Conservation (phyloP, 2,797 vertebrate species). For the Sylvilagus floridanus region DNA sequence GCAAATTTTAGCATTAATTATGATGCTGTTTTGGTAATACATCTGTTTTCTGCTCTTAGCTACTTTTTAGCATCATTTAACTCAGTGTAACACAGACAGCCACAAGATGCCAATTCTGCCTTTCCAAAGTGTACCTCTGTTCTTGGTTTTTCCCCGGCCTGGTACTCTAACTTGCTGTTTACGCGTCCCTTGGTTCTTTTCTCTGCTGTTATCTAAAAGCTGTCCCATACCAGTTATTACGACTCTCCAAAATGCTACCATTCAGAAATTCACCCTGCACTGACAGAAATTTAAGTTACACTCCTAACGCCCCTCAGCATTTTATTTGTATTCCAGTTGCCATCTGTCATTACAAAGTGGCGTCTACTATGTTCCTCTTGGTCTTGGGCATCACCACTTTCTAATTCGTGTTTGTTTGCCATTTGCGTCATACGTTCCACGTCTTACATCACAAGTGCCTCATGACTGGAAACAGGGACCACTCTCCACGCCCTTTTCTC, state of each 20-base stretch:
- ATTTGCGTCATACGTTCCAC: neutral
- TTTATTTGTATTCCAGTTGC: neutral
- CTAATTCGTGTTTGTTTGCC: neutral
- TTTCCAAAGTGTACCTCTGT: neutral
- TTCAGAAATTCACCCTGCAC: fast-evolving
- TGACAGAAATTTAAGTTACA: neutral
- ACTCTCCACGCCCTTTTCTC: neutral
- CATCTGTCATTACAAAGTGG: neutral
- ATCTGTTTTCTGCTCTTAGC: neutral
- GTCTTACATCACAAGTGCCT: neutral
- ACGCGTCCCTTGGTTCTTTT: neutral
- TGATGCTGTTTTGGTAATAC: neutral
- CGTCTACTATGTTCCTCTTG: neutral
- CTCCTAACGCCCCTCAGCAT: no score
- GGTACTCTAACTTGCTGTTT: conserved; percentile 19
- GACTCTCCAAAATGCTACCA: neutral
- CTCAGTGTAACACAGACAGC: neutral
- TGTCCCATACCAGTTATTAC: neutral
- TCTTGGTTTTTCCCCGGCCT: neutral
- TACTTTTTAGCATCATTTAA: neutral
- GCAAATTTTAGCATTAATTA: neutral
- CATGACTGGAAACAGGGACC: neutral
- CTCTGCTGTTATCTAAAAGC: neutral
- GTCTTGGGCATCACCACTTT: neutral
- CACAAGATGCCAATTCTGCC: neutral